These are phyloP conservation scores for Trachythela sp. DNA, from an alignment of 64 coral and sea anemone genomes.

Conservation along the genomic window DNA sequence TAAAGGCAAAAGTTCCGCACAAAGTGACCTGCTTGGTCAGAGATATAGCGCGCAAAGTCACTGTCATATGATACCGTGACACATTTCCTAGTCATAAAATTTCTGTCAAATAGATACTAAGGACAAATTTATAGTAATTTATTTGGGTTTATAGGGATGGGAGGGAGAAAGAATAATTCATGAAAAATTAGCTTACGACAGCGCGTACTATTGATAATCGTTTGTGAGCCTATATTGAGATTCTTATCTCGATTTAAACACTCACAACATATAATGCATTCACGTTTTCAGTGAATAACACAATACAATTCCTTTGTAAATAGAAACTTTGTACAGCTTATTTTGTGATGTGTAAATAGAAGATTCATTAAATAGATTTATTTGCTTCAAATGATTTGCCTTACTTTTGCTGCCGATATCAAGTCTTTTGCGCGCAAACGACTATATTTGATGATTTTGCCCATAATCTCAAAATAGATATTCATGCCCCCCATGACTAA, in stretches of 20 bases:
- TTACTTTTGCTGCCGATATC: neutral
- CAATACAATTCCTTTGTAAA: neutral
- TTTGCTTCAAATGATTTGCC: neutral
- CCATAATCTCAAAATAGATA: neutral
- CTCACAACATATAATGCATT: neutral
- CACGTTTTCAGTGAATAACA: neutral
- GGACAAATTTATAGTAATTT: neutral
- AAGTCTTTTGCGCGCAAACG: neutral
- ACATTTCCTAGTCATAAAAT: neutral
- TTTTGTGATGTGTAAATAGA: neutral
- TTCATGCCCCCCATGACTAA: neutral
- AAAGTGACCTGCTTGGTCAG: no score
- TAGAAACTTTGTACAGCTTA: neutral
- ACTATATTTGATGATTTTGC: neutral
- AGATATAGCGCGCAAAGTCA: no score
- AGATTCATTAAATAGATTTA: neutral
- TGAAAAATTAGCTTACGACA: neutral
- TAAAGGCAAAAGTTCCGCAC: no score
- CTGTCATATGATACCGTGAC: neutral
- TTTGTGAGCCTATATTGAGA: neutral
- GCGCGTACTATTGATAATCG: neutral
- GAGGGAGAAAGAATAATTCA: neutral
- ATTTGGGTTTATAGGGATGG: neutral
- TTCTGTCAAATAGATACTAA: neutral
- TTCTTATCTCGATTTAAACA: neutral